Conservation (phyloP, 1,140 invertebrate genomes). For the Dreissena polymorpha region DNA sequence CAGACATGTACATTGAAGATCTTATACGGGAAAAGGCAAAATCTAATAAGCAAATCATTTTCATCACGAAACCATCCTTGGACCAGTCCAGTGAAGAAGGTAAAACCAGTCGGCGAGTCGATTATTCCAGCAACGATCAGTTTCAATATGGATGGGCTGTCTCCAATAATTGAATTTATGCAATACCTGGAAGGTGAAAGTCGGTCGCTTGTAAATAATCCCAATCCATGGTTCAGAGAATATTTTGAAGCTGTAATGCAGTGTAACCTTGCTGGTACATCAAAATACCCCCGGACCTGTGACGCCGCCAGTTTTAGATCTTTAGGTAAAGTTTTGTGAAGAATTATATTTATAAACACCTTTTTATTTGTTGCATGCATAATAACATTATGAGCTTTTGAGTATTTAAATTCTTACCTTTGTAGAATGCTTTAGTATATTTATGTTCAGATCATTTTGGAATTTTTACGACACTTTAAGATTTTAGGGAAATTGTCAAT, state of each 20-base stretch:
- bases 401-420: no score
- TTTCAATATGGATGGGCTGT: conserved; percentile 51
- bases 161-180: conserved; percentile 47
- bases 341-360: background rate
- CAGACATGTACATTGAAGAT: conserved; percentile 65
- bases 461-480: no score
- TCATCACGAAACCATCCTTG: conserved; percentile 69
- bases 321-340: conserved; percentile 34
- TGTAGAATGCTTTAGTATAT: no score
- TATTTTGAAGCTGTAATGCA: conserved; percentile 66
- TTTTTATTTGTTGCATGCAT: no score
- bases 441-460: no score
- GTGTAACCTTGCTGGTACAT: conserved; percentile 65
- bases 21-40: conserved; percentile 63
- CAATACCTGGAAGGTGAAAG: conserved; percentile 43
- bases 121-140: conserved; percentile 38
- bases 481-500: no score
- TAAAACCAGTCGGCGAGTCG: background rate
- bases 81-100: conserved; percentile 35
- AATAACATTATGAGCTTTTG: no score
- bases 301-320: conserved; percentile 6
- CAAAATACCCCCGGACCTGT: conserved; percentile 54
- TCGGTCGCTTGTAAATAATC: background rate
- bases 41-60: conserved; percentile 55
- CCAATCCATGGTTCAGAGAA: conserved; percentile 75